Percentiles rank a stretch among this genome's conserved stretches.
These are phyloP conservation scores for Atopsyche davidsoni DNA, from an alignment of 1,140 invertebrate genomes.

Conservation along the genomic window DNA sequence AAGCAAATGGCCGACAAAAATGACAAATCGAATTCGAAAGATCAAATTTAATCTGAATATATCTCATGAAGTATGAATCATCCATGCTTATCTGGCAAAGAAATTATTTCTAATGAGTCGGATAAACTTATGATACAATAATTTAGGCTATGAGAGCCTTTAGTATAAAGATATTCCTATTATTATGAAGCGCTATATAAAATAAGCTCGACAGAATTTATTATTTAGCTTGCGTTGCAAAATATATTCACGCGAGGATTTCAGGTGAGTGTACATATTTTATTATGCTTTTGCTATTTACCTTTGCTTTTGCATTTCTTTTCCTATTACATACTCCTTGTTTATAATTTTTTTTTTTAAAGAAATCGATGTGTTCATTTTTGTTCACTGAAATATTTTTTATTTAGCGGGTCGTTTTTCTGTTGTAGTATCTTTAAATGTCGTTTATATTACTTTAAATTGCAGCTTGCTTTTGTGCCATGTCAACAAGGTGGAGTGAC, in stretches of 20 bases:
- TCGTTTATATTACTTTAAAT: slow-evolving; percentile 11
- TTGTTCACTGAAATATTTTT: slow-evolving; percentile 8
- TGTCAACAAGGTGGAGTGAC: slow-evolving; percentile 15
- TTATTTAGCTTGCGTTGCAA: too few relatives aligned
- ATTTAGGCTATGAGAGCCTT: slow-evolving; percentile 14
- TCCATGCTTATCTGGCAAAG: slow-evolving; percentile 13
- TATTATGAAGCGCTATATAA: too few relatives aligned
- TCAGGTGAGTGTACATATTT: slow-evolving; percentile 16
- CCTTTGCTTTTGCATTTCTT: background rate
- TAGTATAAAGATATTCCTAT: slow-evolving; percentile 7
- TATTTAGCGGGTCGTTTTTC: too few relatives aligned
- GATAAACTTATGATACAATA: slow-evolving; percentile 13
- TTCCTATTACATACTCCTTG: slow-evolving; percentile 8
- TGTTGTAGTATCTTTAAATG: slow-evolving; percentile 5
- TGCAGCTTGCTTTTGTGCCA: slow-evolving; percentile 13
- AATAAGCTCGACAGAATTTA: too few relatives aligned
- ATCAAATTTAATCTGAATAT: slow-evolving; percentile 21
- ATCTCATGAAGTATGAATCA: slow-evolving; percentile 17
- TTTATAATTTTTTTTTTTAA: slow-evolving; percentile 1
- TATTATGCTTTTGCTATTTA: background rate
- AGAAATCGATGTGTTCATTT: slow-evolving; percentile 1
- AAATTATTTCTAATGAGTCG: slow-evolving; percentile 3
- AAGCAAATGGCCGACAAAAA: slow-evolving; percentile 30
- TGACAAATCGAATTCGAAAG: slow-evolving; percentile 19
- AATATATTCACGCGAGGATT: background rate